Percentiles rank a stretch among this genome's conserved stretches.
Conservation (phyloP, 2,888 invertebrate genomes). For the Philonicus albiceps region DNA sequence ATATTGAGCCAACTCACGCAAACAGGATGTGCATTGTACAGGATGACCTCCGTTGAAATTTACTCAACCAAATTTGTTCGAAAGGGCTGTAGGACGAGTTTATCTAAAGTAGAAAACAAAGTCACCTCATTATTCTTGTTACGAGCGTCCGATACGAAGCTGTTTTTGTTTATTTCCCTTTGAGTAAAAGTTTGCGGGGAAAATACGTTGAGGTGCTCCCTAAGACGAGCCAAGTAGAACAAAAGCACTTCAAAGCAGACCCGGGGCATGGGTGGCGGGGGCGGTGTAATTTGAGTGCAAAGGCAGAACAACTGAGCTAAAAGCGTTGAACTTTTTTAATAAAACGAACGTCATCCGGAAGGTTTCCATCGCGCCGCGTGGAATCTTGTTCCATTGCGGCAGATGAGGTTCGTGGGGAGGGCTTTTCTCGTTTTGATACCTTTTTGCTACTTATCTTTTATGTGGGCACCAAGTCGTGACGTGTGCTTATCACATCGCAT, state of each 20-base stretch:
- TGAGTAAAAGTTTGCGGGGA: neutral
- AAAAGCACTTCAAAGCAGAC: neutral
- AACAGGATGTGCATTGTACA: neutral
- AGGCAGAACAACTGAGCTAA: slow-evolving; percentile 17
- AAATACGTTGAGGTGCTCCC: neutral
- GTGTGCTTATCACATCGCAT: slow-evolving; percentile 18
- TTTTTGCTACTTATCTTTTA: neutral
- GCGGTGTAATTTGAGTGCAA: slow-evolving; percentile 13
- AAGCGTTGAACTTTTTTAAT: slow-evolving; percentile 36
- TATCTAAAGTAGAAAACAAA: neutral
- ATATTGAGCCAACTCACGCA: neutral
- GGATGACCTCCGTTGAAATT: neutral
- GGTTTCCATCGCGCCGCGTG: neutral
- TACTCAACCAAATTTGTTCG: neutral
- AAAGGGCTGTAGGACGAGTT: neutral
- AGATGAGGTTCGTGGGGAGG: neutral
- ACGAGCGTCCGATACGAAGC: neutral
- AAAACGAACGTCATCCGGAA: slow-evolving; percentile 8
- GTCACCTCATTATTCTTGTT: slow-evolving; percentile 23
- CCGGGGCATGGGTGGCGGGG: neutral
- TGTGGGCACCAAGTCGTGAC: neutral
- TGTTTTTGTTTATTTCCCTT: neutral
- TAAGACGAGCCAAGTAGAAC: slow-evolving; percentile 4
- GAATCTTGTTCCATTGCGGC: neutral
- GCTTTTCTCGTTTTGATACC: neutral